Evolutionary conservation across 2,113 vertebrate species (phyloP).

Genomic region (Hemibagrus wyckioides): DNA sequence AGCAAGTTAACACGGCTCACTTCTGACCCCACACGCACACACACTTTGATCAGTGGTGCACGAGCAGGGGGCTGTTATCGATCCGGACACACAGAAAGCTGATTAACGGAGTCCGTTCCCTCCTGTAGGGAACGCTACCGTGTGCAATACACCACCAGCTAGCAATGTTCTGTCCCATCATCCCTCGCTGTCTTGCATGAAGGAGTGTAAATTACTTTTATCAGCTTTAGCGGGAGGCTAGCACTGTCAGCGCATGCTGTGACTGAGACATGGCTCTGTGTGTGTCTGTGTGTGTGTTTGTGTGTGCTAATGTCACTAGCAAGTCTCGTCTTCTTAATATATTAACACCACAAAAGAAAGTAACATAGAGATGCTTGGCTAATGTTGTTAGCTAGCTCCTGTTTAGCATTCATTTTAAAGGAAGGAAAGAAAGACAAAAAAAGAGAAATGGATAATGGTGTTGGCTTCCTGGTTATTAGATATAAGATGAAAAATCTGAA

Average conservation of each 20-base stretch:
- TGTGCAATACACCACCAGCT: not conserved
- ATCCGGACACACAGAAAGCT: not conserved
- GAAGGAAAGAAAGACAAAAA: not conserved
- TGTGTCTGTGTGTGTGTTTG: not conserved
- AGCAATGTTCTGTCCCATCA: not conserved
- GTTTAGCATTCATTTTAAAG: not conserved
- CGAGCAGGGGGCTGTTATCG: not conserved
- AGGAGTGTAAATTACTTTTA: not conserved
- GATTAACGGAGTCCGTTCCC: not conserved
- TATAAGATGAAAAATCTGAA: too few species aligned
- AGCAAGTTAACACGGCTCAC: not conserved
- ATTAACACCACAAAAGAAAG: not conserved
- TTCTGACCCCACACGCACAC: not conserved
- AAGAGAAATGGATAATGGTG: not conserved
- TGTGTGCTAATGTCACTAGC: not conserved
- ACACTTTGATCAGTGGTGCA: not conserved
- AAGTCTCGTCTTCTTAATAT: not conserved
- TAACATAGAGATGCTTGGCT: not conserved
- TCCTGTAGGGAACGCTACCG: not conserved
- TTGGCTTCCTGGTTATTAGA: not conserved
- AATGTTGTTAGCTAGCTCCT: not conserved
- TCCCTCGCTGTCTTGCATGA: not conserved
- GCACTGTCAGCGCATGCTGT: not conserved
- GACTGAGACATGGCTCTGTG: not conserved
- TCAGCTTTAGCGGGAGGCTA: constrained; percentile 8